Conservation (phyloP, 2,888 invertebrate genomes). For the Drosophila borborema region DNA sequence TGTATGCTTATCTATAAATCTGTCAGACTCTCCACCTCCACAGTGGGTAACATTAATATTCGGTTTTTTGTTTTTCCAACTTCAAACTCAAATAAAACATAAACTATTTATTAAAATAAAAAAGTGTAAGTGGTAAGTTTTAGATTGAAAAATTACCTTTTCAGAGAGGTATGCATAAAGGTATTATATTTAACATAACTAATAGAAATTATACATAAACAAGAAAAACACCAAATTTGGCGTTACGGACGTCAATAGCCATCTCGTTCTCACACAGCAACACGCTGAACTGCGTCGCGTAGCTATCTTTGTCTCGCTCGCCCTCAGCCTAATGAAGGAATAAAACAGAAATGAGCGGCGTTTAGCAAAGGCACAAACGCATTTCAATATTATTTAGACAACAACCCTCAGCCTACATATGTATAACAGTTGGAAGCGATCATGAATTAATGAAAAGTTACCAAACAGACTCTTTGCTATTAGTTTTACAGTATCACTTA, state of each 20-base stretch:
- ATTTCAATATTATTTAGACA: neutral
- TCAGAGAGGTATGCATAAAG: too few species aligned
- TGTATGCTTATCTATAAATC: too few species aligned
- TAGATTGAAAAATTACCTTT: too few species aligned
- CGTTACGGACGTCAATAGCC: neutral
- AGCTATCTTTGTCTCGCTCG: neutral
- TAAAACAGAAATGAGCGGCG: neutral
- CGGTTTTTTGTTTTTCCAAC: neutral
- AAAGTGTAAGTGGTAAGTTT: too few species aligned
- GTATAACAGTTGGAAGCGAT: neutral
- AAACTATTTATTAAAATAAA: too few species aligned
- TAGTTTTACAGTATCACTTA: neutral
- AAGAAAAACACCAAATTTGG: too few species aligned
- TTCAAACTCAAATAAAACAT: too few species aligned
- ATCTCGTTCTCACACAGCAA: neutral
- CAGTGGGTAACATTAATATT: slow-evolving; percentile 14
- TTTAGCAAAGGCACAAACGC: neutral
- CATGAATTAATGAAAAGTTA: neutral
- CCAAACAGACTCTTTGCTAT: neutral
- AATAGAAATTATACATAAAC: too few species aligned
- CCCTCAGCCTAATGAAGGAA: neutral
- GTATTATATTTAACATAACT: too few species aligned
- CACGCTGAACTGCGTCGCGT: neutral
- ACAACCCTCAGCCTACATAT: neutral
- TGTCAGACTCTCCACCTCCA: neutral